Conservation (phyloP, 2,888 invertebrate genomes). For the Neria commutata region DNA sequence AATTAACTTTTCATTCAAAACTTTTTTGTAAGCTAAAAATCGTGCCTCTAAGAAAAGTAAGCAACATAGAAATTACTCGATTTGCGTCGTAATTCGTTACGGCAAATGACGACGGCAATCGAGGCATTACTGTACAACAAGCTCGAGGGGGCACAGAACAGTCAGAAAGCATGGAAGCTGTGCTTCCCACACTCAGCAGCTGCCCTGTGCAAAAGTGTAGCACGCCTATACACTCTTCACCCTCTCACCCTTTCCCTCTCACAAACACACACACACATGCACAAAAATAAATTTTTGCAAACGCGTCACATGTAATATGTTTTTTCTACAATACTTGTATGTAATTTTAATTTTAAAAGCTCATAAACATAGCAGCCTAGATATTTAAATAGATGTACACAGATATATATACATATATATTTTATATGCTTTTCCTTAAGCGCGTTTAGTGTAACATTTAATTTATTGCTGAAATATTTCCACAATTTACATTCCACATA, state of each 20-base stretch:
- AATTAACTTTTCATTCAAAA: not conserved
- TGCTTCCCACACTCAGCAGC: not conserved
- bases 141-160: not conserved
- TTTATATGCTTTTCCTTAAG: too few relatives aligned
- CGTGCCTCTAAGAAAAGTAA: not conserved
- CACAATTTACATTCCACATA: too few relatives aligned
- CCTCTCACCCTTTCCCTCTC: not conserved
- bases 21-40: not conserved
- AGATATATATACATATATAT: too few relatives aligned
- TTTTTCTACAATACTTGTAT: slow-evolving; percentile 6
- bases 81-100: slow-evolving; percentile 1
- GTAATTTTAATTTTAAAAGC: not conserved
- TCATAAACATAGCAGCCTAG: not conserved
- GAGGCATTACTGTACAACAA: not conserved
- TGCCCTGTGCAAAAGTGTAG: not conserved
- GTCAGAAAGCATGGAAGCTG: not conserved
- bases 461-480: too few relatives aligned
- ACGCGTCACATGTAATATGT: slow-evolving; percentile 14
- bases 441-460: too few relatives aligned
- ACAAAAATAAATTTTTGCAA: not conserved
- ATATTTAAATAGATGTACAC: slow-evolving; percentile 5
- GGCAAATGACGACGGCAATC: too few relatives aligned
- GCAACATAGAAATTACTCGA: too few relatives aligned
- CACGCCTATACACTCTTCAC: not conserved
- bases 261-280: slow-evolving; percentile 13